These are phyloP conservation scores for Cotesia vestalis DNA, from an alignment of 1,140 invertebrate species.

Conservation along the genomic window DNA sequence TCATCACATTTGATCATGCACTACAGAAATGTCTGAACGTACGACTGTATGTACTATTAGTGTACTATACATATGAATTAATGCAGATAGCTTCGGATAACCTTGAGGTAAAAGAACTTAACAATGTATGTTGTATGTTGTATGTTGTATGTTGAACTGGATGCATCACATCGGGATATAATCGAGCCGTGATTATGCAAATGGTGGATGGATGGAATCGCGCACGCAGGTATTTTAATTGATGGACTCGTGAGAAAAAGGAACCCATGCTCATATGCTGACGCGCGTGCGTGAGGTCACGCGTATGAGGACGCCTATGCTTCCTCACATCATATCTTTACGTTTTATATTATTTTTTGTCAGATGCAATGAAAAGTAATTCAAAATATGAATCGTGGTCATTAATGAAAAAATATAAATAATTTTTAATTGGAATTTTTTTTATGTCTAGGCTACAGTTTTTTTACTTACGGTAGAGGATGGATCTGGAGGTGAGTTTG, in stretches of 20 bases:
- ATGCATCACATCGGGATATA: conserved; percentile 21
- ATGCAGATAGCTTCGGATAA: not conserved
- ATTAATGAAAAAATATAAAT: no score
- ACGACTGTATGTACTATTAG: no score
- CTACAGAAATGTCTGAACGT: no score
- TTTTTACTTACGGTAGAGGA: conserved; percentile 60
- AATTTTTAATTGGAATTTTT: no score
- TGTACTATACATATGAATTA: not conserved
- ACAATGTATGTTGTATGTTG: not conserved
- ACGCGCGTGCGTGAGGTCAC: conserved; percentile 22
- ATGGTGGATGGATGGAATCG: conserved; percentile 25
- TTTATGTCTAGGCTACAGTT: not conserved
- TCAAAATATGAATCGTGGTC: no score
- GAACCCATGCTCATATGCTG: not conserved
- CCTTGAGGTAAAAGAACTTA: conserved; percentile 11
- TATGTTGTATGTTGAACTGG: not conserved
- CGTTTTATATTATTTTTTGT: not conserved
- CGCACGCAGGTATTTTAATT: conserved; percentile 40
- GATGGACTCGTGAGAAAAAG: conserved; percentile 39
- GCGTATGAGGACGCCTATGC: conserved; percentile 12
- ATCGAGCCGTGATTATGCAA: conserved; percentile 38
- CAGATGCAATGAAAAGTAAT: no score
- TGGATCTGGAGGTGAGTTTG: conserved; percentile 59
- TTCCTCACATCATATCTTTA: conserved; percentile 13
- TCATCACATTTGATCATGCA: no score